Base-by-base conservation (phyloP, 92 coral and sea anemone species). In the Montipora capitata region DNA sequence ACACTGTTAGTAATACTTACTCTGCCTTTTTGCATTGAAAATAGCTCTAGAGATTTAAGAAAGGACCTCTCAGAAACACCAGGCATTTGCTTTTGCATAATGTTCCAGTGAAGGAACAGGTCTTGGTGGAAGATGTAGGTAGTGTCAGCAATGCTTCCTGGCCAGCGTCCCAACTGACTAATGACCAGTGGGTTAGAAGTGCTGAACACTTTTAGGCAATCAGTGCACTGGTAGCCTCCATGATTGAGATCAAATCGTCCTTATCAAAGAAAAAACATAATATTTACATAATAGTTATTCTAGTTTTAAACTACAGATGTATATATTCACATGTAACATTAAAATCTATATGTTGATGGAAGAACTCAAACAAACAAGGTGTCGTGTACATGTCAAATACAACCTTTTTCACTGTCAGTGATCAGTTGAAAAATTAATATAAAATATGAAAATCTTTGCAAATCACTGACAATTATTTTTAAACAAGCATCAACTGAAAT, bases 41-140 rank as follows among this genome's bases (percentile, higher is more conserved):
- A 48, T 48, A 76, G 63, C 62, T 94, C 96, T 52, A 90, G 85
- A 27, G 94, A 86, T 61, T 87, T 87, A 1, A 91, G 43, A 44
- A 94, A 91, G 16, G 94, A 64, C 8, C 72, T 65, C 40, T 88
- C 86, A 61, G 96, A 91, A 4, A 91, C 74, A 16, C 94, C 96
- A 84, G 94, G 96, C 0, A 88, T 66, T 43, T 73, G 79, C 41
- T 87, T 93, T 58, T 93, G 94, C 11, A 91, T 6, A 44, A 90
- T 78, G 68, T 91, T 78, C 94, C 94, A 93, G 70, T 81, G 61
- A 27, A 59, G 74, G 17, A 91, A 80, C 38, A 91, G 69, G 9
- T 93, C 94, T 93, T 91, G 92, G 11, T 91, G 80, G 82, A 93
- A 93, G 72, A 87, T 83, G 78, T 93, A 83, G 13, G 78, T 66